Evolutionary conservation across 1,140 invertebrate genomes (phyloP), one percentile per base, ranked within the genome.

Genomic region (Oppia nitens): DNA sequence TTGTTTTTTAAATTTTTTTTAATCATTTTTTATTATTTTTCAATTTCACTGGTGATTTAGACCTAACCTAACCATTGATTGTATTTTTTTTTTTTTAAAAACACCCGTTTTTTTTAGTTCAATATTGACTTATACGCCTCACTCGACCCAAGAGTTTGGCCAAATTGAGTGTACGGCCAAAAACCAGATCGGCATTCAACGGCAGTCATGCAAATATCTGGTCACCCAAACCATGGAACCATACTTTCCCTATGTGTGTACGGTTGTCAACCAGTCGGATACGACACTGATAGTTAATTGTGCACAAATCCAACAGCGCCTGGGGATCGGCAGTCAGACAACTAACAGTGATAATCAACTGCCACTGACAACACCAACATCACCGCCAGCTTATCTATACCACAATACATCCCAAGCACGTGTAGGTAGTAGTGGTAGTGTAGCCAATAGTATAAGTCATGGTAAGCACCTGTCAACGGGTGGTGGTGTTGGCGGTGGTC

Each of bases 1-100:
- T n/a, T n/a, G n/a, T n/a, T n/a, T n/a, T 92, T 21, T 86, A 91
- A 66, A 85, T 87, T 2, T 89, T 90, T 73, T 88, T 88, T 11
- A 77, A 28, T 21, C 9, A 11, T 11, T n/a, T n/a, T n/a, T n/a
- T n/a, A n/a, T n/a, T n/a, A n/a, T n/a, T n/a, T n/a, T n/a, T n/a
- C n/a, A n/a, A n/a, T n/a, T n/a, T n/a, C n/a, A n/a, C 9, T 45
- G 9, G 9, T n/a, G 21, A 47, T 9, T 47, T 2, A 47, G 2
- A n/a, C 17, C 2, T n/a, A 47, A 47, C 21, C 21, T 47, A n/a
- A 3, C 21, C 47, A 17, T 20, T 50, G 11, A 20, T 54, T 11
- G 21, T 27, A 9, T 47, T 3, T 2, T 20, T 56, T 47, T 26
- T 28, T 51, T 51, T 53, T 56, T 51, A n/a, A 47, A 47, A 2